Evolutionary conservation across 2,888 invertebrate genomes (phyloP), one percentile per base, ranked within the genome.

Genomic region (Drosophila melanosoma): DNA sequence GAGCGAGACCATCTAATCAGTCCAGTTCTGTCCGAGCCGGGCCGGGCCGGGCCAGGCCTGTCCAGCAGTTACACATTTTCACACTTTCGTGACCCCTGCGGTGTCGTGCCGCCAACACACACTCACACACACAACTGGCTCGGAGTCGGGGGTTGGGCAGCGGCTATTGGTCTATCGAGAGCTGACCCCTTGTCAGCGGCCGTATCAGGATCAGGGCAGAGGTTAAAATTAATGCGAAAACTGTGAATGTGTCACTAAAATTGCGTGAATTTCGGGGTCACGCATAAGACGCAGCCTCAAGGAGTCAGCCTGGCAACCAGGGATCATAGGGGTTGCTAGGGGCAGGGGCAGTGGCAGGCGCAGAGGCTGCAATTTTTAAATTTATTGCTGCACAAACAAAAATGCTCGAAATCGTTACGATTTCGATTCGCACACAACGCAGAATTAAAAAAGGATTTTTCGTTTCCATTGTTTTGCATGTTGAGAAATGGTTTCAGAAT

Each of bases 241-340:
- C 42, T 84, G 89, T 70, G 89, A 83, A 90, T 90, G 80, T 84
- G 79, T 69, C 81, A 81, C 74, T 71, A 72, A 83, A 88, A 90
- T 88, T 87, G 90, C 90, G 77, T 90, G 67, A 90, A 87, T 87
- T 88, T 83, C 90, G 87, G 90, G 87, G 87, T 87, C 87, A 87
- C 83, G 82, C 81, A 83, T 88, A 87, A 87, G 87, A 90, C 74
- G 86, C 67, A 67, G 78, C 62, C 66, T 81, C 72, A 86, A 87
- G 89, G 73, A 90, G 70, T 51, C 68, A 42, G 54, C 40, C 56
- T 45, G 48, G 29, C 49, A 45, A 0, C 45, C 4, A 8, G 67
- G 65, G 61, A 61, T 52, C 58, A 71, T 76, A 74, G 81, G 79
- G 75, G 75, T 68, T 72, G 75, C 72, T 62, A 54, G 68, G 77